These are phyloP conservation scores for Nephotettix cincticeps DNA, from an alignment of 1,140 invertebrate species.

Conservation along the genomic window DNA sequence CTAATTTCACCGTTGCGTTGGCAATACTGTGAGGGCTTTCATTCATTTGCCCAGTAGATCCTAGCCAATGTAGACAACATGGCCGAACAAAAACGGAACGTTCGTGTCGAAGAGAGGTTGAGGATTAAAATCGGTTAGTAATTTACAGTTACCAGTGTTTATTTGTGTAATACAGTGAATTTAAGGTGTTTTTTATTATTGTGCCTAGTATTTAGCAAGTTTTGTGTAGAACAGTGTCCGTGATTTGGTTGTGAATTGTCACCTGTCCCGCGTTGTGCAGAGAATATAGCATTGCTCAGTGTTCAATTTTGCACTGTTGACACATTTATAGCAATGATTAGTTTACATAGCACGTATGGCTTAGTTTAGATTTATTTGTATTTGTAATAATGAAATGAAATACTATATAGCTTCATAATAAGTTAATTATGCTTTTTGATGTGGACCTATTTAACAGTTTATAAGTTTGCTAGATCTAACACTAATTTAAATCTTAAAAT, in stretches of 20 bases:
- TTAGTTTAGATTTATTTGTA: background rate
- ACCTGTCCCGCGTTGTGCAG: constrained; percentile 29
- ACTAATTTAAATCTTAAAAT: too few relatives aligned
- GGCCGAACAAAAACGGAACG: constrained; percentile 80
- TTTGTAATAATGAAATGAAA: too few relatives aligned
- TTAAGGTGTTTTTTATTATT: constrained; percentile 1
- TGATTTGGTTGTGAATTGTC: constrained; percentile 25
- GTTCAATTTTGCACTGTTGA: background rate
- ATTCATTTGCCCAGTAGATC: constrained; percentile 5
- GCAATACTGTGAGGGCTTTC: background rate
- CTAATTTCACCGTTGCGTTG: constrained; percentile 4
- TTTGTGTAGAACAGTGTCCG: constrained; percentile 4
- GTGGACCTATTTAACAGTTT: too few relatives aligned
- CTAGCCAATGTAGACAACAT: constrained; percentile 70
- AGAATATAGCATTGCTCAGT: constrained; percentile 8
- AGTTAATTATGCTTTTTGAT: too few relatives aligned
- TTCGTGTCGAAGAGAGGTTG: constrained; percentile 81
- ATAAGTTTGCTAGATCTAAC: too few relatives aligned
- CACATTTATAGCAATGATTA: background rate
- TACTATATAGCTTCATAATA: too few relatives aligned
- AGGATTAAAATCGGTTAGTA: constrained; percentile 85
- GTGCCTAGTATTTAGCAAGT: background rate
- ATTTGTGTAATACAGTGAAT: constrained; percentile 18
- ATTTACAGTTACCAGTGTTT: constrained; percentile 34
- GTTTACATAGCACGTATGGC: background rate